Evolutionary conservation across 2,888 invertebrate genomes (phyloP).

Genomic region (Sarcophaga carnaria): DNA sequence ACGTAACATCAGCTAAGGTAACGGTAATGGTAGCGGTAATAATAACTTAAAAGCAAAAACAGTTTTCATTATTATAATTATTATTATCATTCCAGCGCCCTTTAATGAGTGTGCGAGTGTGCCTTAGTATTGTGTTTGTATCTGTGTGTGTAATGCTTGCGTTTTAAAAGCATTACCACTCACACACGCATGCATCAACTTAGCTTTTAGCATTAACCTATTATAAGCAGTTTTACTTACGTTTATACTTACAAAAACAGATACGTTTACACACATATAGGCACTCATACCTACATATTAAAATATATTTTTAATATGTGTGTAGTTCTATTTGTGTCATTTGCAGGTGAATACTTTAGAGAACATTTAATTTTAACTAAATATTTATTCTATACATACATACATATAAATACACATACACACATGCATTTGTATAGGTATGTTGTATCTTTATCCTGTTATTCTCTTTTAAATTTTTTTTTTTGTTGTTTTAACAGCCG

Average conservation of each 20-base stretch:
- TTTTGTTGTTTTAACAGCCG: background rate
- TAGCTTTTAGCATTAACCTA: background rate
- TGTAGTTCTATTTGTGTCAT: background rate
- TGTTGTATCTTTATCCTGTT: background rate
- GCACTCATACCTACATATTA: background rate
- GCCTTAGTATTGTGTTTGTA: background rate
- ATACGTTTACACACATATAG: too few relatives aligned
- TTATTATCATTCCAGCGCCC: constrained; percentile 58
- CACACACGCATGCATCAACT: background rate
- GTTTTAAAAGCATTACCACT: background rate
- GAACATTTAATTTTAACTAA: background rate
- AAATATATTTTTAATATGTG: background rate
- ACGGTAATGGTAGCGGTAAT: constrained; percentile 75
- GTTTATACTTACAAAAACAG: too few relatives aligned
- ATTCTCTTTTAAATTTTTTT: background rate
- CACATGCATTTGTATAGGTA: background rate
- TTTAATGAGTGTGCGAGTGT: background rate
- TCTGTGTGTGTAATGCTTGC: background rate
- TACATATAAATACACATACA: background rate
- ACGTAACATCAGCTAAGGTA: constrained; percentile 69
- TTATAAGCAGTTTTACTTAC: background rate
- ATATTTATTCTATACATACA: background rate
- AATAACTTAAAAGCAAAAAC: constrained; percentile 77
- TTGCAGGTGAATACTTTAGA: background rate
- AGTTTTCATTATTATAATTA: constrained; percentile 76